A percentile compares a stretch with the other conserved stretches of the same genome.
Conservation (phyloP, 2,113 vertebrate species). For the Hippocampus zosterae region DNA sequence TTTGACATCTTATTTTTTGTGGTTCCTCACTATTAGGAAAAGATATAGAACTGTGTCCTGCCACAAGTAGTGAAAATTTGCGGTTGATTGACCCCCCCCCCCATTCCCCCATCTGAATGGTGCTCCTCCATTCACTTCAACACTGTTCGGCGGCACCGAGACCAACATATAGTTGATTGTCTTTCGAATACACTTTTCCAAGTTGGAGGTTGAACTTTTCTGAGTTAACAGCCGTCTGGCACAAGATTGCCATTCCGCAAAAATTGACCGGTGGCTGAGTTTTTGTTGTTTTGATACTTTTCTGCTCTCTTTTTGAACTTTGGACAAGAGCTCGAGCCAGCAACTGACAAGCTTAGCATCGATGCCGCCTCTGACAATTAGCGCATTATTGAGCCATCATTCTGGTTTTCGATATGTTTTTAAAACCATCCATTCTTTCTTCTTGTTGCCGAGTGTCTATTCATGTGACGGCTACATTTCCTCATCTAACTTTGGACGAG, state of each 20-base stretch:
- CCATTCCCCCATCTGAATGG: neutral
- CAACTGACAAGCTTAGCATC: neutral
- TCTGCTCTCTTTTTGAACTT: neutral
- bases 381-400: neutral
- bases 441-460: neutral
- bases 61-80: too few species aligned
- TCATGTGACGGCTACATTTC: neutral
- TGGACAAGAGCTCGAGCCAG: neutral
- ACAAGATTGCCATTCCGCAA: neutral
- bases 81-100: neutral
- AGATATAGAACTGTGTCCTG: too few species aligned
- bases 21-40: too few species aligned
- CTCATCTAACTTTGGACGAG: neutral
- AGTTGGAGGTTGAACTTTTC: neutral
- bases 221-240: too few species aligned
- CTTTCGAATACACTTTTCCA: too few species aligned
- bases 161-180: neutral
- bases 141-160: neutral
- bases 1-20: too few species aligned
- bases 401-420: neutral
- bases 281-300: neutral
- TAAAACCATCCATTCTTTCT: neutral
- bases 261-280: neutral
- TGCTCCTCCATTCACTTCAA: neutral
- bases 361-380: neutral